Conservation (phyloP, 1,140 invertebrate genomes). For the Brachionus sp. region DNA sequence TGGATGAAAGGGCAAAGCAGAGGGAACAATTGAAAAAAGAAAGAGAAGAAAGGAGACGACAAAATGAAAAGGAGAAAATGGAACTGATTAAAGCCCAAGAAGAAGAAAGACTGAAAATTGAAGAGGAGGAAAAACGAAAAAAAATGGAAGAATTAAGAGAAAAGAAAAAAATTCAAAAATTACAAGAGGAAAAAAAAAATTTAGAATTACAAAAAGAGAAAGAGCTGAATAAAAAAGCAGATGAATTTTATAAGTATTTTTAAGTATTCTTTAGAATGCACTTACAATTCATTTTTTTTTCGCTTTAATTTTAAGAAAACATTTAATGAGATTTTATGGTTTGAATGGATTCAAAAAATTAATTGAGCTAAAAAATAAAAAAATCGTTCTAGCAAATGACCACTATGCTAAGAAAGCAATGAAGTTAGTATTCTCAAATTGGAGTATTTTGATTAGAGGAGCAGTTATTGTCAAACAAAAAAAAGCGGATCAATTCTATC, state of each 20-base stretch:
- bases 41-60: slow-evolving; percentile 53
- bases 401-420: slow-evolving; percentile 19
- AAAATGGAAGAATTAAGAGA: slow-evolving; percentile 48
- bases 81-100: slow-evolving; percentile 50
- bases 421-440: neutral
- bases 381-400: slow-evolving; percentile 47
- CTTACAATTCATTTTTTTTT: neutral
- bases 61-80: slow-evolving; percentile 54
- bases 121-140: slow-evolving; percentile 54
- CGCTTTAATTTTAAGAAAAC: slow-evolving; percentile 48
- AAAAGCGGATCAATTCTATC: slow-evolving; percentile 49
- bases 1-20: slow-evolving; percentile 56
- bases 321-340: slow-evolving; percentile 53
- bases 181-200: neutral
- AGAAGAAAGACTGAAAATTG: slow-evolving; percentile 50
- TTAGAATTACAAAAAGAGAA: slow-evolving; percentile 13
- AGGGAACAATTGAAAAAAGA: slow-evolving; percentile 54
- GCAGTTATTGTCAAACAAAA: slow-evolving; percentile 5
- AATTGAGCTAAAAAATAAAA: slow-evolving; percentile 48
- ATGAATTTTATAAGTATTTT: slow-evolving; percentile 20
- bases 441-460: neutral
- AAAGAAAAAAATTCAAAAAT: neutral
- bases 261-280: neutral
- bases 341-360: slow-evolving; percentile 53
- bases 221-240: slow-evolving; percentile 26